A percentile compares a stretch with the other conserved stretches of the same genome.
Evolutionary conservation across 2,888 invertebrate genomes (phyloP).

Genomic region (Plebejus argus): DNA sequence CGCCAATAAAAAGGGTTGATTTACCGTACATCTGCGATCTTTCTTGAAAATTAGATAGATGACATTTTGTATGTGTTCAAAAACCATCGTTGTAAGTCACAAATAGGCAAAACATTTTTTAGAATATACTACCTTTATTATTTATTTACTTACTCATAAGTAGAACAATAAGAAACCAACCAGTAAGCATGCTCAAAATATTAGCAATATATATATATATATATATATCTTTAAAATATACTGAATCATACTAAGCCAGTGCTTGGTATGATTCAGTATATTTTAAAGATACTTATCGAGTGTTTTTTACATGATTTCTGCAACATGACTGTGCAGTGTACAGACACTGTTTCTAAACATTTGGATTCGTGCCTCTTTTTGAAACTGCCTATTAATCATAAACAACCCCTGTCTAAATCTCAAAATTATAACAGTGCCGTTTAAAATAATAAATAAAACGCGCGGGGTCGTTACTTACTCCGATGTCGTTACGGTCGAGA

Average conservation of each 20-base stretch:
- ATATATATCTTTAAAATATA: no score
- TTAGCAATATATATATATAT: no score
- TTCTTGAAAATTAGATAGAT: conserved; percentile 4
- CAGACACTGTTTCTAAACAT: not conserved
- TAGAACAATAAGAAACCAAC: no score
- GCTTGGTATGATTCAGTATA: no score
- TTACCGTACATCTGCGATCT: conserved; percentile 2
- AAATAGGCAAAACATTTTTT: no score
- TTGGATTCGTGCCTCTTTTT: not conserved
- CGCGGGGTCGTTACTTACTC: conserved; percentile 69
- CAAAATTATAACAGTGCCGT: conserved; percentile 61
- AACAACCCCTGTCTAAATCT: conserved; percentile 50
- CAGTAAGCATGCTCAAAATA: no score
- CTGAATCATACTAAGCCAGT: no score
- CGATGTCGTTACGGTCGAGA: conserved; percentile 74
- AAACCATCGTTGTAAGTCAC: not conserved
- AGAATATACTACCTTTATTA: no score
- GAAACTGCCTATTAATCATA: not conserved
- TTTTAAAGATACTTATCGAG: no score
- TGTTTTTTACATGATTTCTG: not conserved
- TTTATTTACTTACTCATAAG: no score
- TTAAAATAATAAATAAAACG: conserved; percentile 73
- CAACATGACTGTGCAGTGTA: not conserved
- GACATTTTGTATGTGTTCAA: not conserved
- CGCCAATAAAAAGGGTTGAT: conserved; percentile 44